These are phyloP conservation scores for Tonatia bakeri DNA, from an alignment of 2,113 vertebrate species.

Conservation along the genomic window DNA sequence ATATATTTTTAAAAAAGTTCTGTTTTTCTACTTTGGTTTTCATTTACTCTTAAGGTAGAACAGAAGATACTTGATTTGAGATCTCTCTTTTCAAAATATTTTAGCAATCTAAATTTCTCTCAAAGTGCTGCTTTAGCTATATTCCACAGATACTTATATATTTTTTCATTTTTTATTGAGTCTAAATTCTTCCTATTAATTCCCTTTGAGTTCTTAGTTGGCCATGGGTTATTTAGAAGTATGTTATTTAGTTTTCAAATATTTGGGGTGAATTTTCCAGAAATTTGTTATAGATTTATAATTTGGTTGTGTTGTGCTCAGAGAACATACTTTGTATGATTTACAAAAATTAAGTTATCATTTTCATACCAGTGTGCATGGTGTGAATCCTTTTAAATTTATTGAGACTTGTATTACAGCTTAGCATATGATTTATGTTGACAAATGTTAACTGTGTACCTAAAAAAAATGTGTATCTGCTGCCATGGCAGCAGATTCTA, in stretches of 20 bases:
- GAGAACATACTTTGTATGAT: neutral
- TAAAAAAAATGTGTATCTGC: neutral
- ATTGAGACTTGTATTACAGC: conserved; percentile 6
- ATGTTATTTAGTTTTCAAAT: conserved; percentile 19
- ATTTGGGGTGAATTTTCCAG: neutral
- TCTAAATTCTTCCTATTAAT: conserved; percentile 25
- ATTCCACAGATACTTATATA: neutral
- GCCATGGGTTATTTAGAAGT: neutral
- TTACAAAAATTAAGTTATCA: neutral
- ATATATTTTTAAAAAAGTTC: neutral
- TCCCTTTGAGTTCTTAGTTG: neutral
- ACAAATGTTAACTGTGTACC: neutral
- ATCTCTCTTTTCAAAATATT: conserved; percentile 22
- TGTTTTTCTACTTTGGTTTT: conserved; percentile 12
- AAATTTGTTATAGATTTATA: conserved; percentile 30
- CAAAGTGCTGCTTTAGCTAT: neutral
- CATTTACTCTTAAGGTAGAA: neutral
- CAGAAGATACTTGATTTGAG: neutral
- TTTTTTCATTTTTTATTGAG: conserved; percentile 12
- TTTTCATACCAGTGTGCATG: neutral
- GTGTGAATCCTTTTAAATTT: conserved; percentile 1
- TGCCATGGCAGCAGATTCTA: neutral
- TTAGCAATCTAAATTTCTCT: neutral
- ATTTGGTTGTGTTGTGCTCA: conserved; percentile 15
- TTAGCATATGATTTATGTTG: neutral